Evolutionary conservation across 1,140 invertebrate species (phyloP).

Genomic region (Solen grandis): DNA sequence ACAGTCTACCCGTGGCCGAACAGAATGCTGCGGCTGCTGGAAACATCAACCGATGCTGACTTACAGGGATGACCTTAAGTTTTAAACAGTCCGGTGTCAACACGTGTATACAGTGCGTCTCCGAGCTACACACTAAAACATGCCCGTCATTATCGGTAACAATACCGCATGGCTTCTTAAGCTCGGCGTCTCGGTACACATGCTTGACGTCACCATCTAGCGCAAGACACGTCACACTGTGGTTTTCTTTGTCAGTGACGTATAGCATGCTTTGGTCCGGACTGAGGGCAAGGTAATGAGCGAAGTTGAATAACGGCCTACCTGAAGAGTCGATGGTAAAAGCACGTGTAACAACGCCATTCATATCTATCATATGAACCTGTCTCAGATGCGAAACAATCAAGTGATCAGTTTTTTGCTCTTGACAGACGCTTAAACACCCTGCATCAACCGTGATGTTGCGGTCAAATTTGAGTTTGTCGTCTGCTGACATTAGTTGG

Average conservation of each 20-base stretch:
- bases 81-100: neutral
- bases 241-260: neutral
- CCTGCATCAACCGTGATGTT: too few species aligned
- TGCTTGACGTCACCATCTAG: neutral
- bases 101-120: neutral
- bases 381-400: too few species aligned
- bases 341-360: neutral
- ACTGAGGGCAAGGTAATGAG: neutral
- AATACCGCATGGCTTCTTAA: neutral
- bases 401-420: too few species aligned
- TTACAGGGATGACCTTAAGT: neutral
- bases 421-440: too few species aligned
- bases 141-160: neutral
- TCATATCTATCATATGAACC: neutral
- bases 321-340: neutral
- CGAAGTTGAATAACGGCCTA: neutral
- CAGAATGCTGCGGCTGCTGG: too few species aligned
- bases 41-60: too few species aligned
- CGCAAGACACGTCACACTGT: neutral
- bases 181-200: neutral
- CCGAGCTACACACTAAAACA: neutral
- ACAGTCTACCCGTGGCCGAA: too few species aligned
- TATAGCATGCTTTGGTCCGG: neutral
- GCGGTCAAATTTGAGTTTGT: too few species aligned
- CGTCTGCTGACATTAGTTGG: too few species aligned